phyloP scores from a whole-genome alignment of 2,797 vertebrate genomes.

The Rhinoraja longicauda region DNA sequence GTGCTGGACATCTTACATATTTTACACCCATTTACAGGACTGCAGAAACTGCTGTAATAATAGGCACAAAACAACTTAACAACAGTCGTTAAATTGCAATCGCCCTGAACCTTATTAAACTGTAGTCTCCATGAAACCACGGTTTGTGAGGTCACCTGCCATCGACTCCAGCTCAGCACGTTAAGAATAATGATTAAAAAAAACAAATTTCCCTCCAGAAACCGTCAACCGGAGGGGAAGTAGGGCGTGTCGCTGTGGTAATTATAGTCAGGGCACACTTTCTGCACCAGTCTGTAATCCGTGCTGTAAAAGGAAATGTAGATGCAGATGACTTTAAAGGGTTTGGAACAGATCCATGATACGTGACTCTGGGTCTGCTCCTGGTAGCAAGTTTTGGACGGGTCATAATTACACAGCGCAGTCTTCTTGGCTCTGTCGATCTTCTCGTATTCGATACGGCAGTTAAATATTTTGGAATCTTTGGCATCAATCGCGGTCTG shows the following conservation, averaged over 20 bases:
- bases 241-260: constrained; percentile 86
- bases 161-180: neutral
- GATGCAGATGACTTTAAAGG: constrained; percentile 92
- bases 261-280: constrained; percentile 93
- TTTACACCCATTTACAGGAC: constrained; percentile 8
- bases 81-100: neutral
- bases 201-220: neutral
- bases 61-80: constrained; percentile 13
- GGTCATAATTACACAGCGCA: constrained; percentile 88
- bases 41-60: constrained; percentile 5
- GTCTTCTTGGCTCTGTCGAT: constrained; percentile 87
- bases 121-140: neutral
- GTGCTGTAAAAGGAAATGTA: constrained; percentile 97
- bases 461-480: constrained; percentile 97
- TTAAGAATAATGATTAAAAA: neutral
- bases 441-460: constrained; percentile 90
- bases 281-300: constrained; percentile 93
- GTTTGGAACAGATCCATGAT: constrained; percentile 93
- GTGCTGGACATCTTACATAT: neutral
- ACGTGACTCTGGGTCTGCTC: constrained; percentile 91
- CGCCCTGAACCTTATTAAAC: neutral
- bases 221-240: constrained; percentile 79
- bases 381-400: constrained; percentile 88
- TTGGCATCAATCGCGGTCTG: constrained; percentile 95
- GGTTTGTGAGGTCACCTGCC: neutral